Percentiles rank a stretch among this genome's conserved stretches.
These are phyloP conservation scores for Acronicta leporina DNA, from an alignment of 2,888 invertebrate genomes.

Conservation along the genomic window DNA sequence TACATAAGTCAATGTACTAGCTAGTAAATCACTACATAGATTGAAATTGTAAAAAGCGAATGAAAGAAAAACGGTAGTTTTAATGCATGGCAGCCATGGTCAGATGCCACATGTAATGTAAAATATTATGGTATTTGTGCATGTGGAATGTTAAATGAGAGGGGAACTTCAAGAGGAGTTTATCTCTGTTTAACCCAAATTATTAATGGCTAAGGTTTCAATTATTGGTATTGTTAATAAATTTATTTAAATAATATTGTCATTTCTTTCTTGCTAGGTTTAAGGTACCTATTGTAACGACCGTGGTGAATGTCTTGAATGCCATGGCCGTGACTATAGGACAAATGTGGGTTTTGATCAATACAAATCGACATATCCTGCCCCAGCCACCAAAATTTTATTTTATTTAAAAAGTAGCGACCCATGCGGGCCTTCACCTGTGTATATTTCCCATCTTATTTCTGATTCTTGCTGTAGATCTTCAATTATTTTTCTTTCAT, in stretches of 20 bases:
- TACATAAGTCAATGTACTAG: conserved; percentile 21
- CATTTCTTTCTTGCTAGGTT: background rate
- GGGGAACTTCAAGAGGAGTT: conserved; percentile 48
- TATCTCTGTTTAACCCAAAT: conserved; percentile 61
- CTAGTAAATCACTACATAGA: conserved; percentile 36
- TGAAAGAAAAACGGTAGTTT: conserved; percentile 20
- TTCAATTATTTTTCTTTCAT: too few species aligned
- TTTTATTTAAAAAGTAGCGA: too few species aligned
- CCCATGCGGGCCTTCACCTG: too few species aligned
- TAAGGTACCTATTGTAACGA: too few species aligned
- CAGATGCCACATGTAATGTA: conserved; percentile 42
- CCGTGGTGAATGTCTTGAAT: too few species aligned
- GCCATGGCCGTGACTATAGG: too few species aligned
- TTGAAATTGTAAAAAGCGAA: conserved; percentile 56
- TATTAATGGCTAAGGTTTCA: conserved; percentile 69
- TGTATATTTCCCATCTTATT: too few species aligned
- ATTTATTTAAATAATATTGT: conserved; percentile 63
- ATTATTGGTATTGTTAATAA: conserved; percentile 78
- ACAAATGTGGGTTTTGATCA: too few species aligned
- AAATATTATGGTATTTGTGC: conserved; percentile 49
- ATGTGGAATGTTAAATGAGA: conserved; percentile 59
- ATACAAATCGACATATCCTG: too few species aligned
- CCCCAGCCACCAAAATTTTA: too few species aligned
- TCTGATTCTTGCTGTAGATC: too few species aligned
- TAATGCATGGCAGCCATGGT: conserved; percentile 17